Percentiles rank a stretch among this genome's conserved stretches.
Conservation (phyloP, 2,888 invertebrate genomes). For the Listrodromus nycthemerus region DNA sequence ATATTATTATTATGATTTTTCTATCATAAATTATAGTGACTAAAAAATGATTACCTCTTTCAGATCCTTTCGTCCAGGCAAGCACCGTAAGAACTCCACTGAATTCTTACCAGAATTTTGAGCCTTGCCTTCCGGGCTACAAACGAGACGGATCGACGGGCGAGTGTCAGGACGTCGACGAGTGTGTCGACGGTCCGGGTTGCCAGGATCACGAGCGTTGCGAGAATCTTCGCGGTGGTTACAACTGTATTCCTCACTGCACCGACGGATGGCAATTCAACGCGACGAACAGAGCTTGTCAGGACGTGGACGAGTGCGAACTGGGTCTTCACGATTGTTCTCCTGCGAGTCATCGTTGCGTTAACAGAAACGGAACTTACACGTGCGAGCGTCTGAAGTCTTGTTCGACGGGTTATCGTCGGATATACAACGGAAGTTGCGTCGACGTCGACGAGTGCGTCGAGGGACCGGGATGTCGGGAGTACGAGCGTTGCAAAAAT, state of each 20-base stretch:
- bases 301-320: constrained; percentile 87
- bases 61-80: constrained; percentile 11
- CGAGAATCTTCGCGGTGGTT: constrained; percentile 84
- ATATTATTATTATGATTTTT: no score
- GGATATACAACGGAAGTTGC: constrained; percentile 82
- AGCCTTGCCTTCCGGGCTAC: constrained; percentile 50
- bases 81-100: constrained; percentile 8
- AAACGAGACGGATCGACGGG: constrained; percentile 76
- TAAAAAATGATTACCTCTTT: not conserved
- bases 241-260: constrained; percentile 82
- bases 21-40: not conserved
- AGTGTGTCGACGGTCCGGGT: constrained; percentile 84
- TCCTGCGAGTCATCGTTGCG: constrained; percentile 71
- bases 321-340: constrained; percentile 85
- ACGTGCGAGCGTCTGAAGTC: constrained; percentile 72
- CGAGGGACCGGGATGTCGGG: constrained; percentile 79
- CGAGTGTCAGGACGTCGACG: constrained; percentile 86
- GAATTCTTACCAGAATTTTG: not conserved
- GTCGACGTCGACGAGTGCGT: constrained; percentile 87
- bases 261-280: constrained; percentile 78
- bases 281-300: constrained; percentile 72
- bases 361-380: constrained; percentile 79
- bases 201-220: constrained; percentile 83
- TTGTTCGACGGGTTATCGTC: constrained; percentile 76
- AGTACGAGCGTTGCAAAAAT: constrained; percentile 84